phyloP scores from a whole-genome alignment of 2,113 vertebrate genomes.

The Cacatua alba region DNA sequence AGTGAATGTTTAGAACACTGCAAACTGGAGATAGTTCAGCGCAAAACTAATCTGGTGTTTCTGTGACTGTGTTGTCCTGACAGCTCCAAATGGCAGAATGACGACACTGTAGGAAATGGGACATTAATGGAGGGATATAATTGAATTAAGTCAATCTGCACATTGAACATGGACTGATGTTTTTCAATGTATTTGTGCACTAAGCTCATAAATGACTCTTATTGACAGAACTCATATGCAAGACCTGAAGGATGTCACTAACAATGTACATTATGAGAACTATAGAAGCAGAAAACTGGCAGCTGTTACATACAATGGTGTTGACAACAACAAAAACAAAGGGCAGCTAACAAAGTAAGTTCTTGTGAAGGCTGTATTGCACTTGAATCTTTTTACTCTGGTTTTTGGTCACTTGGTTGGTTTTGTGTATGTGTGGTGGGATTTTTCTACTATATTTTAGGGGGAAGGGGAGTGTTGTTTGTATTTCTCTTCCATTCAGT shows the following conservation, averaged over 20 bases:
- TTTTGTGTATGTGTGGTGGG: background rate
- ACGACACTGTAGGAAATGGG: background rate
- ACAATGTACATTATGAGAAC: slow-evolving; percentile 99
- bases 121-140: background rate
- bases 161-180: background rate
- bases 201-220: slow-evolving; percentile 15
- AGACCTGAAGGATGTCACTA: slow-evolving; percentile 98
- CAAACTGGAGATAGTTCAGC: background rate
- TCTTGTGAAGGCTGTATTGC: background rate
- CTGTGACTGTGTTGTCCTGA: background rate
- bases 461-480: background rate
- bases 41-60: background rate
- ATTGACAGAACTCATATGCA: slow-evolving; percentile 94
- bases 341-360: slow-evolving; percentile 97
- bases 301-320: slow-evolving; percentile 95
- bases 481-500: background rate
- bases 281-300: slow-evolving; percentile 97
- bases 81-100: background rate
- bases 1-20: background rate
- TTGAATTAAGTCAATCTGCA: background rate
- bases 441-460: background rate
- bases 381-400: background rate
- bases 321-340: slow-evolving; percentile 96
- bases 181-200: background rate
- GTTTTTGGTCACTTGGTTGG: background rate